phyloP scores from a whole-genome alignment of 2,797 vertebrate species.

The Echiichthys vipera region DNA sequence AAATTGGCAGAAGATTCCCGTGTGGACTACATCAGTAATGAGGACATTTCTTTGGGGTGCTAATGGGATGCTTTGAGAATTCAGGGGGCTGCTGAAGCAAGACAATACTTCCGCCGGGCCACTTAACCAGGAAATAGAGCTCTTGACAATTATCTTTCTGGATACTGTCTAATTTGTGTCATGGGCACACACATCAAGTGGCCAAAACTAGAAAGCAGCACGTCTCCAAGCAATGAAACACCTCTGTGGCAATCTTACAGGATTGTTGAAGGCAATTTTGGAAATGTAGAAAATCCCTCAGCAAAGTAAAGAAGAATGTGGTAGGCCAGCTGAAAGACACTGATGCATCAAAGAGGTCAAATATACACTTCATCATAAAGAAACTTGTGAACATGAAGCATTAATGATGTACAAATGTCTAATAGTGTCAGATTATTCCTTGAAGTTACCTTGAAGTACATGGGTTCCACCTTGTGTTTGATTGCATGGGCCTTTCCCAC shows the following conservation, averaged over 20 bases:
- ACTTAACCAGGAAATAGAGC: not conserved
- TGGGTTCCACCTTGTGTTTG: slow-evolving; percentile 97
- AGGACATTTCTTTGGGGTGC: slow-evolving; percentile 2
- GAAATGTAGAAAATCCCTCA: not conserved
- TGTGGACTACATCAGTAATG: slow-evolving; percentile 23
- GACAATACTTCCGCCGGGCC: slow-evolving; percentile 1
- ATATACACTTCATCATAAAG: not conserved
- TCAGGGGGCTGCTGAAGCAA: slow-evolving; percentile 20
- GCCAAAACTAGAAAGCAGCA: not conserved
- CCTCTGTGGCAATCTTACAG: not conserved
- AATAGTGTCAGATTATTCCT: not conserved
- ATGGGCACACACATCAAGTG: not conserved
- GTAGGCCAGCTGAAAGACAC: not conserved
- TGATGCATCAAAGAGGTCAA: not conserved
- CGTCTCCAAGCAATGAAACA: not conserved
- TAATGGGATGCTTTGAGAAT: slow-evolving; percentile 9
- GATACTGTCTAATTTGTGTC: slow-evolving; percentile 5
- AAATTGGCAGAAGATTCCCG: not conserved
- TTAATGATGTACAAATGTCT: not conserved
- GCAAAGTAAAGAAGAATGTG: not conserved
- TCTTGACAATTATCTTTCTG: not conserved
- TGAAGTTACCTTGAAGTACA: slow-evolving; percentile 94
- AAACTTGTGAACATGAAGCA: not conserved
- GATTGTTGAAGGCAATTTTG: not conserved
- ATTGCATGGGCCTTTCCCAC: slow-evolving; percentile 97